Evolutionary conservation across 2,797 vertebrate species (phyloP).

Genomic region (Sebastes matsubarae): DNA sequence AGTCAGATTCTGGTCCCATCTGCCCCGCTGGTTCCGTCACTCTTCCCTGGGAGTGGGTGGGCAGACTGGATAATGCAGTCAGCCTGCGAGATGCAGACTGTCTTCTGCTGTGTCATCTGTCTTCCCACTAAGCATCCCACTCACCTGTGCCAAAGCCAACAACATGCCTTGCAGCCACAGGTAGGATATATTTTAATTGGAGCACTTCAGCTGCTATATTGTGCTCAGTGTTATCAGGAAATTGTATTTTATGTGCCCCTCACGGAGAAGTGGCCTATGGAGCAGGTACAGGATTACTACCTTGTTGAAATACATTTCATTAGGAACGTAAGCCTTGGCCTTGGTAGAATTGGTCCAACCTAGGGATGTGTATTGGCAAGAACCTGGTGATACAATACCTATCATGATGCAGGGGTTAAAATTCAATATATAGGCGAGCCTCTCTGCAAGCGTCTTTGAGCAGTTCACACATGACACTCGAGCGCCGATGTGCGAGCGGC

Average conservation of each 20-base stretch:
- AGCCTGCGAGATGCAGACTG: slow-evolving; percentile 46
- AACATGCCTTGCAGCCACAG: slow-evolving; percentile 40
- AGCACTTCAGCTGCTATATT: slow-evolving; percentile 1
- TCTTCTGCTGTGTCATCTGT: slow-evolving; percentile 64
- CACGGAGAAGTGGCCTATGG: background rate
- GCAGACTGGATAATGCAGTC: slow-evolving; percentile 67
- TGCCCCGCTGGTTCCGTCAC: slow-evolving; percentile 70
- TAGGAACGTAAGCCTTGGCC: background rate
- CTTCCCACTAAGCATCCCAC: slow-evolving; percentile 48
- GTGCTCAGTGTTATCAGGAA: slow-evolving; percentile 8
- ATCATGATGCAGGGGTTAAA: background rate
- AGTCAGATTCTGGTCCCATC: slow-evolving; percentile 79
- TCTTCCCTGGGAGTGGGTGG: slow-evolving; percentile 59
- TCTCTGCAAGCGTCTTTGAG: no score
- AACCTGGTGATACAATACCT: background rate
- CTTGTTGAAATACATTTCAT: background rate
- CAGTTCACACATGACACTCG: no score
- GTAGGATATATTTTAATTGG: slow-evolving; percentile 21
- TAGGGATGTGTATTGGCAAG: background rate
- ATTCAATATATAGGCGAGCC: background rate
- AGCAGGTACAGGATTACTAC: background rate
- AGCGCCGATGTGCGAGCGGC: no score
- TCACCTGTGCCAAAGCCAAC: slow-evolving; percentile 57
- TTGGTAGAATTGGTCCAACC: background rate
- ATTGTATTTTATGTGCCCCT: background rate